Conservation (phyloP, 2,113 vertebrate species). For the Raja brachyura region DNA sequence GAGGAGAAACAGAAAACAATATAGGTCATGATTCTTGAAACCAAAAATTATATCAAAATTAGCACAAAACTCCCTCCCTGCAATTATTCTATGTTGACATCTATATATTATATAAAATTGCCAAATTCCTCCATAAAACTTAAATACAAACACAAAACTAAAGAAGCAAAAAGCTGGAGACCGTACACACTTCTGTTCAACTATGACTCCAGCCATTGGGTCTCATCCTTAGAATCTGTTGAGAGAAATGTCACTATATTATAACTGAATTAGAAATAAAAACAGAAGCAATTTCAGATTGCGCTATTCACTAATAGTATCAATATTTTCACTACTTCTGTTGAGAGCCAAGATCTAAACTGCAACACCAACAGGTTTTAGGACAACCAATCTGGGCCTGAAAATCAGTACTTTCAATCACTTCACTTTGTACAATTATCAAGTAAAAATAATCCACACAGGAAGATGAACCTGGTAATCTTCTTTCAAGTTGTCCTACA, state of each 20-base stretch:
- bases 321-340: background rate
- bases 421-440: background rate
- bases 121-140: background rate
- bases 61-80: background rate
- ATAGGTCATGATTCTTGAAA: background rate
- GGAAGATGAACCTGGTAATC: background rate
- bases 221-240: constrained; percentile 23
- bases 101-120: background rate
- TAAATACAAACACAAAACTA: constrained; percentile 26
- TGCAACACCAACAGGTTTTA: background rate
- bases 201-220: background rate
- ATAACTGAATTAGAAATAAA: background rate
- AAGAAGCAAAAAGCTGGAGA: constrained; percentile 12
- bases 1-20: background rate
- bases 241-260: constrained; percentile 11
- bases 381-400: background rate
- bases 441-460: background rate
- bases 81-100: background rate
- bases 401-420: background rate
- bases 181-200: background rate
- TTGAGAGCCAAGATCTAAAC: background rate
- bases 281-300: background rate
- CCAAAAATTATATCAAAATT: background rate
- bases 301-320: background rate
- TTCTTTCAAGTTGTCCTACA: no score